Percentiles rank a stretch among this genome's conserved stretches.
Conservation (phyloP, 2,113 vertebrate genomes). For the Saccopteryx leptura region DNA sequence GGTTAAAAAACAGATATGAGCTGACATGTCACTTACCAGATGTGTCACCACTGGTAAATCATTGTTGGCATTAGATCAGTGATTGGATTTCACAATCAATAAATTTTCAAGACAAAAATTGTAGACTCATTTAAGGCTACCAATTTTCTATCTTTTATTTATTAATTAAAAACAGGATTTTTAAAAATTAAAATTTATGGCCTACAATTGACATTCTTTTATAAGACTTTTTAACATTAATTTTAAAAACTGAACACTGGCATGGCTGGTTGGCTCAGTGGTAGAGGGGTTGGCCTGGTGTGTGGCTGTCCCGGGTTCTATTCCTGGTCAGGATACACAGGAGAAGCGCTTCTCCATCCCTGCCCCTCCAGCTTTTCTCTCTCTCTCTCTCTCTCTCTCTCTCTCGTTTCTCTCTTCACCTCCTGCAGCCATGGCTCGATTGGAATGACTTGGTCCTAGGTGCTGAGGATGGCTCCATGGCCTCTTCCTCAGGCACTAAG, state of each 20-base stretch:
- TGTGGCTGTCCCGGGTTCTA: too few relatives aligned
- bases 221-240: neutral
- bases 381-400: too few relatives aligned
- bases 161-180: neutral
- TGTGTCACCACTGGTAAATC: neutral
- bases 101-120: slow-evolving; percentile 52
- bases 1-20: neutral
- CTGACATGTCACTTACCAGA: neutral
- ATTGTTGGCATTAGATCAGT: neutral
- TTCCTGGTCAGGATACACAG: too few relatives aligned
- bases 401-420: too few relatives aligned
- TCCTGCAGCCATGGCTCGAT: too few relatives aligned
- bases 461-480: too few relatives aligned
- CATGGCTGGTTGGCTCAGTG: too few relatives aligned
- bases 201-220: neutral
- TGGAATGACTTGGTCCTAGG: too few relatives aligned
- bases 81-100: slow-evolving; percentile 6
- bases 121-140: neutral
- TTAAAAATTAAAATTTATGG: neutral
- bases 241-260: neutral
- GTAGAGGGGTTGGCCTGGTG: too few relatives aligned
- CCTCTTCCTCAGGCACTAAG: too few relatives aligned
- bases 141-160: neutral
- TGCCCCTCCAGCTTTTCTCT: too few relatives aligned
- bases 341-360: too few relatives aligned